Conservation (phyloP, 2,888 invertebrate genomes). For the Leistus spinibarbis region DNA sequence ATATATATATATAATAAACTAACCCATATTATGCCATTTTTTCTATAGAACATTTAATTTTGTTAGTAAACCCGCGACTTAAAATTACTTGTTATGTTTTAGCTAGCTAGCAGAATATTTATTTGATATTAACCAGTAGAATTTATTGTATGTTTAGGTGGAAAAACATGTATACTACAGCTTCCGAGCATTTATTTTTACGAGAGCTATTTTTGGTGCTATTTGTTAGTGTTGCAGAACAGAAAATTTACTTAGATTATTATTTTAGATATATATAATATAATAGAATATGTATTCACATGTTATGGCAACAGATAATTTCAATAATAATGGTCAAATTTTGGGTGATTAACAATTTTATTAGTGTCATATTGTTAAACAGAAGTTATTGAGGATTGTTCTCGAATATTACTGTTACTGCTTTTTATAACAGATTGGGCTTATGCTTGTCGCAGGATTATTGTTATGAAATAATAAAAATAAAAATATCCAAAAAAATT, state of each 20-base stretch:
- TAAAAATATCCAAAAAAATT: background rate
- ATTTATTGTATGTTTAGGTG: conserved; percentile 22
- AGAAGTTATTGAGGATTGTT: conserved; percentile 30
- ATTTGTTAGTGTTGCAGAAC: conserved; percentile 45
- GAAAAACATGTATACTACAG: conserved; percentile 44
- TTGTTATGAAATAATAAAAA: conserved; percentile 31
- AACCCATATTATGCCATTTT: conserved; percentile 33
- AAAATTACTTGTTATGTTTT: background rate
- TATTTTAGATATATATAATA: conserved; percentile 7
- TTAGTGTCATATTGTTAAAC: conserved; percentile 30
- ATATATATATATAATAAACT: conserved; percentile 17
- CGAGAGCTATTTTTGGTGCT: conserved; percentile 57
- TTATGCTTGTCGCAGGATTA: conserved; percentile 36
- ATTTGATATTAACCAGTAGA: conserved; percentile 25
- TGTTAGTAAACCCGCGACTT: background rate
- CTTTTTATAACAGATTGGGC: conserved; percentile 39
- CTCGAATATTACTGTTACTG: conserved; percentile 27
- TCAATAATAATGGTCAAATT: conserved; percentile 16
- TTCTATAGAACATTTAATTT: background rate
- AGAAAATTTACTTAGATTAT: conserved; percentile 17
- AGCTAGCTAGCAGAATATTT: conserved; percentile 10
- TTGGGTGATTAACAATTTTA: conserved; percentile 24
- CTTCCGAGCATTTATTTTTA: conserved; percentile 55
- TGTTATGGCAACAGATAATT: background rate
- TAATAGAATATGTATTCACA: background rate